Percentiles rank a stretch among this genome's conserved stretches.
phyloP scores from a whole-genome alignment of 2,888 invertebrate species.

The Trypoxylon attenuatum region DNA sequence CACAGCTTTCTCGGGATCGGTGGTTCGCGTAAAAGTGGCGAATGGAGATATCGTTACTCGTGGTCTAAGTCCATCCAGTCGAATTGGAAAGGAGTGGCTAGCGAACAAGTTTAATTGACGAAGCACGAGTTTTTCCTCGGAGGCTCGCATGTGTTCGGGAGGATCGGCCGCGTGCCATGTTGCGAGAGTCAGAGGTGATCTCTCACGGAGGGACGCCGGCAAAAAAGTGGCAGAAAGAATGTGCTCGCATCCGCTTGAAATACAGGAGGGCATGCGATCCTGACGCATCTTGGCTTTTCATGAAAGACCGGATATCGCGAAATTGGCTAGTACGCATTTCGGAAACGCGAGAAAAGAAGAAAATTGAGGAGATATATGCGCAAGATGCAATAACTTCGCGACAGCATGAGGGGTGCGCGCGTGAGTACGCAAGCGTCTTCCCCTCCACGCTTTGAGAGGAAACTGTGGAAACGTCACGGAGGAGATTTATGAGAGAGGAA shows the following conservation, averaged over 20 bases:
- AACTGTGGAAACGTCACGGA: not conserved
- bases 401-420: not conserved
- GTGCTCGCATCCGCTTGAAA: not conserved
- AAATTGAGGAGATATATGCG: too few relatives aligned
- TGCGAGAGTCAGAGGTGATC: not conserved
- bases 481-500: conserved; percentile 4
- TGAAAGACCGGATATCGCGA: not conserved
- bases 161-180: not conserved
- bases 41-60: not conserved
- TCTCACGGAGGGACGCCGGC: not conserved
- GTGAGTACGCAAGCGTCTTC: not conserved
- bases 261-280: not conserved
- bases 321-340: not conserved
- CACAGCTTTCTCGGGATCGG: not conserved
- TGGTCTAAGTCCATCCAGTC: not conserved
- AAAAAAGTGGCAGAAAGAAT: too few relatives aligned
- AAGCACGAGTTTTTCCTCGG: not conserved
- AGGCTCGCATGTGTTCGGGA: not conserved
- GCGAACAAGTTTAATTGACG: not conserved
- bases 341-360: not conserved
- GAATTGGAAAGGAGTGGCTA: too few relatives aligned
- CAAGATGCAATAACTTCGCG: not conserved
- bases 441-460: not conserved
- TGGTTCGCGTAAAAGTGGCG: not conserved
- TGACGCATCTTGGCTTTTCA: not conserved